These are phyloP conservation scores for Loripinus fragilis DNA, from an alignment of 2,888 invertebrate species.

Conservation along the genomic window DNA sequence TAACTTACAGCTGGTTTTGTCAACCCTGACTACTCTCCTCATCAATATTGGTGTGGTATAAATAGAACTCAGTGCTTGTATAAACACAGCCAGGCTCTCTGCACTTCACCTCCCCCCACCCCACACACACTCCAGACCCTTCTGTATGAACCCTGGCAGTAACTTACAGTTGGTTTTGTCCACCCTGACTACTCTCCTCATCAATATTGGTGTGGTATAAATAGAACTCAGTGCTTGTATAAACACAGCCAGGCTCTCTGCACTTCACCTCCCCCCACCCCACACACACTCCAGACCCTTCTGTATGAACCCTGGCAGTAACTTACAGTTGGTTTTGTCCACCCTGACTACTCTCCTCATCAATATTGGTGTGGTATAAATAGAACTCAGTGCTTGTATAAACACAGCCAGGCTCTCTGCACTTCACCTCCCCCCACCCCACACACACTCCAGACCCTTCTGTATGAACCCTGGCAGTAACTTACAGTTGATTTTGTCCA, in stretches of 20 bases:
- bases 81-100: slow-evolving; percentile 82
- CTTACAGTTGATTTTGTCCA: slow-evolving; percentile 77
- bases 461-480: no score
- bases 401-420: slow-evolving; percentile 82
- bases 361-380: slow-evolving; percentile 77
- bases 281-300: no score
- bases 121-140: no score
- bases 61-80: slow-evolving; percentile 83
- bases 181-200: slow-evolving; percentile 76
- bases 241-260: slow-evolving; percentile 82
- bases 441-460: no score
- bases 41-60: slow-evolving; percentile 78
- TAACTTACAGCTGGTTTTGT: slow-evolving; percentile 76
- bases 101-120: slow-evolving; percentile 79
- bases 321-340: slow-evolving; percentile 77
- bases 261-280: no score
- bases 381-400: slow-evolving; percentile 83
- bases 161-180: slow-evolving; percentile 76
- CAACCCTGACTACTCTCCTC: slow-evolving; percentile 77
- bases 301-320: no score
- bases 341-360: slow-evolving; percentile 77
- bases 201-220: slow-evolving; percentile 78
- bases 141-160: no score
- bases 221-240: slow-evolving; percentile 83
- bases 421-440: no score